phyloP scores from a whole-genome alignment of 2,888 invertebrate species.

The Dorcus hopei region DNA sequence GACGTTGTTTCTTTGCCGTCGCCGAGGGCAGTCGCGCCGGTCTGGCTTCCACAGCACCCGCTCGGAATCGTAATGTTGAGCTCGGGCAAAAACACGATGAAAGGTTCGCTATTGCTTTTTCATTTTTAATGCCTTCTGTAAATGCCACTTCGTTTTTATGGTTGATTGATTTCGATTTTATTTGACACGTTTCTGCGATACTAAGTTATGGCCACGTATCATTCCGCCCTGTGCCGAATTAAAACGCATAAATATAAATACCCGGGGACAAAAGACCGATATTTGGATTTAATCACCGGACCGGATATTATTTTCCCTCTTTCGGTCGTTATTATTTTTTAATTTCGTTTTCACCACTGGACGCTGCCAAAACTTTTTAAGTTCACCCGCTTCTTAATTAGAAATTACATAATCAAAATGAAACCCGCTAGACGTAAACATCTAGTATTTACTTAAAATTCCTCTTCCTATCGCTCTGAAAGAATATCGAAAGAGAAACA shows the following conservation, averaged over 20 bases:
- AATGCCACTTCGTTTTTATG: slow-evolving; percentile 22
- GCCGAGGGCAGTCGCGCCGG: slow-evolving; percentile 41
- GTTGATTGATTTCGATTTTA: slow-evolving; percentile 21
- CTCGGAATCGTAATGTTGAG: slow-evolving; percentile 38
- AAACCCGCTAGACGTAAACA: too few relatives aligned
- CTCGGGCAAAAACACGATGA: slow-evolving; percentile 35
- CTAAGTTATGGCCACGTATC: neutral
- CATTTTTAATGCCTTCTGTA: slow-evolving; percentile 28
- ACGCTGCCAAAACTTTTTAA: too few relatives aligned
- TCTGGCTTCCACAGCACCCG: slow-evolving; percentile 39
- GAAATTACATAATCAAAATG: too few relatives aligned
- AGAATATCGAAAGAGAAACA: too few relatives aligned
- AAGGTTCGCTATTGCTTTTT: slow-evolving; percentile 33
- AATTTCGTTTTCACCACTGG: too few relatives aligned
- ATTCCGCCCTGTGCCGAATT: neutral
- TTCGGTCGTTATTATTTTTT: too few relatives aligned
- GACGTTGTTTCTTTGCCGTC: slow-evolving; percentile 41
- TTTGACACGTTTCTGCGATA: slow-evolving; percentile 13
- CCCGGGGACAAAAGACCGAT: neutral
- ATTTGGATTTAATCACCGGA: neutral
- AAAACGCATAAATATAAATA: slow-evolving; percentile 5
- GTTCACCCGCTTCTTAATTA: too few relatives aligned
- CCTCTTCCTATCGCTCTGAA: too few relatives aligned
- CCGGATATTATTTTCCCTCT: too few relatives aligned
- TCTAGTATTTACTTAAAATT: too few relatives aligned